A percentile compares a stretch with the other conserved stretches of the same genome.
phyloP scores from a whole-genome alignment of 2,888 invertebrate species.

The Acanthosepion pharaonis region DNA sequence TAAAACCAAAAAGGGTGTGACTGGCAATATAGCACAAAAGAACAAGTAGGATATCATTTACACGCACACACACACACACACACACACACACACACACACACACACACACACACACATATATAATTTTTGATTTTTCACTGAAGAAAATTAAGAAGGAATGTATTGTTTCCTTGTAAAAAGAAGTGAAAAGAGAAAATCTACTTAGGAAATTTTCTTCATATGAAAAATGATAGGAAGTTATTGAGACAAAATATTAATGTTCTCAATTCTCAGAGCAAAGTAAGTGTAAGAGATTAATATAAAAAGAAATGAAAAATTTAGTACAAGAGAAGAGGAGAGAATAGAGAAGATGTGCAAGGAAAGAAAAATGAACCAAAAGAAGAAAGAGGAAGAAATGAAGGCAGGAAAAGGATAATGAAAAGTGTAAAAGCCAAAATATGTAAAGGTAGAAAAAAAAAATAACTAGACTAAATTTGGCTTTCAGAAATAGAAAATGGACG shows the following conservation, averaged over 20 bases:
- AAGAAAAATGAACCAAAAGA: background rate
- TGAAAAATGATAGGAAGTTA: no score
- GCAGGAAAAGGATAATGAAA: background rate
- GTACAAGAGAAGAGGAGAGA: background rate
- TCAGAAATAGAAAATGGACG: background rate
- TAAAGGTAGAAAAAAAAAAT: background rate
- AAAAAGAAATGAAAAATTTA: background rate
- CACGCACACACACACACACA: no score
- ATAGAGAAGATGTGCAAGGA: background rate
- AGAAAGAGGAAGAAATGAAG: background rate
- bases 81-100: no score
- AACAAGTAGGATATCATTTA: background rate
- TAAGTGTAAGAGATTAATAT: background rate
- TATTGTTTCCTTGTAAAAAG: background rate
- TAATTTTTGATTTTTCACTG: background rate
- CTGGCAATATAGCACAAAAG: background rate
- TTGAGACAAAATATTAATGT: background rate
- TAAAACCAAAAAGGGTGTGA: background rate
- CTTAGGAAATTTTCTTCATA: no score
- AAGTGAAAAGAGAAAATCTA: no score
- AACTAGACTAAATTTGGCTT: no score
- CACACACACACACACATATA: no score
- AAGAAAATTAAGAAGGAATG: background rate
- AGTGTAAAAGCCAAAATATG: constrained; percentile 34
- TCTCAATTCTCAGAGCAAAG: background rate